Percentiles rank a stretch among this genome's conserved stretches.
Conservation (phyloP, 2,888 invertebrate genomes). For the Microplitis deprimator region DNA sequence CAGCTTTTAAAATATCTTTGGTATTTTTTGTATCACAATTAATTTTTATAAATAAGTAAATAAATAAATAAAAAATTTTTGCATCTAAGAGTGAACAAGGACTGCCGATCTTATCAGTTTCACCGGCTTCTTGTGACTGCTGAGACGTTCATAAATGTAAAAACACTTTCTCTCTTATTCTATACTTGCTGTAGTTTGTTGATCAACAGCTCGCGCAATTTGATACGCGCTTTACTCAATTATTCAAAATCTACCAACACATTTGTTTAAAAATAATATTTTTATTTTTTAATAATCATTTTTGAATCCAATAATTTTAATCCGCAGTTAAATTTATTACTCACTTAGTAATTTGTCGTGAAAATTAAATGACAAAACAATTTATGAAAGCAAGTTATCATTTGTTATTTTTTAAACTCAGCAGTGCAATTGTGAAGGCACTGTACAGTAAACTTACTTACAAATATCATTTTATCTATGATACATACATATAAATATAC, state of each 20-base stretch:
- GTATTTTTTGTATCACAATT: neutral
- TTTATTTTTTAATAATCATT: neutral
- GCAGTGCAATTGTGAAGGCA: neutral
- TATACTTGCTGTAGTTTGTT: conserved; percentile 13
- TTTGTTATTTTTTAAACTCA: neutral
- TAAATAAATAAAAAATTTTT: conserved; percentile 6
- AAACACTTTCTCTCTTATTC: conserved; percentile 50
- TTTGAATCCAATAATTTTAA: neutral
- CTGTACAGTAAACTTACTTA: neutral
- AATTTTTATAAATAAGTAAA: neutral
- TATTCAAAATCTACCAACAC: conserved; percentile 14
- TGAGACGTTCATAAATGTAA: conserved; percentile 45
- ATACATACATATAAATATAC: neutral
- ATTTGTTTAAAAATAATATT: neutral
- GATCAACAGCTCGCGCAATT: conserved; percentile 11
- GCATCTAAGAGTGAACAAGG: conserved; percentile 40
- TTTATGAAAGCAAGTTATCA: neutral
- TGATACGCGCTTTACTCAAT: conserved; percentile 1
- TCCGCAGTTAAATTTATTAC: neutral
- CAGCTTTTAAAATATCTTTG: neutral
- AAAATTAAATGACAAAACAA: too few relatives aligned
- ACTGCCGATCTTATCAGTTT: conserved; percentile 41
- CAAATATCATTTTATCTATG: neutral
- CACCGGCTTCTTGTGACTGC: conserved; percentile 39
- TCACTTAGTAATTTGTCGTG: too few relatives aligned